Base-by-base conservation (phyloP, 2,113 vertebrate genomes). In the Acrocephalus arundinaceus region DNA sequence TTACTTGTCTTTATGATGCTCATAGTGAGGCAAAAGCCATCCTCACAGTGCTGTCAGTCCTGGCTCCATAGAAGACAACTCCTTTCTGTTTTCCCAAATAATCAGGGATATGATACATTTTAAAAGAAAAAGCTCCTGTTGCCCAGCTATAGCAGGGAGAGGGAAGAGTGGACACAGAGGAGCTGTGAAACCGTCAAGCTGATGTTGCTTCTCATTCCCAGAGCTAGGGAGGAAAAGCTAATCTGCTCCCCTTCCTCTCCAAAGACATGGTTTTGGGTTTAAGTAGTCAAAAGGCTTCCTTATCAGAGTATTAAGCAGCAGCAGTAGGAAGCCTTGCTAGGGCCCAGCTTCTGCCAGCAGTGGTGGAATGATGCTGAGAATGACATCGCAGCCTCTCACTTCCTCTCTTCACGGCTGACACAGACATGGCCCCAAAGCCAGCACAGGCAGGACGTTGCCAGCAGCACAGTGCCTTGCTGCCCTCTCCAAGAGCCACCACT, bases 381-480 rank as follows among this genome's bases (percentile, higher is more conserved):
- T n/a, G 51, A 37, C 2, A 0, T 10, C 1, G 0, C 43, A 84
- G 59, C 55, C 55, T 48, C 46, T 66, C 20, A 1, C 35, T 51
- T 19, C 18, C 18, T 1, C 28, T 62, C 46, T 49, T 83, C 9
- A 2, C 0, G 0, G 28, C 58, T 85, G 75, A 13, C 57, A 39
- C 61, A 39, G 46, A 7, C 3, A 1, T 2, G 1, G 46, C 52
- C 46, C 30, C 73, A 68, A 19, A 87, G 61, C 37, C 85, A 63
- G 46, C 0, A 0, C 9, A 22, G 49, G 62, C 58, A 68, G 67
- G 71, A 68, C 85, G n/a, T 43, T 35, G 57, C 22, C 57, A 59
- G 33, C 57, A 59, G 43, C 9, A 2, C 3, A 2, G 17, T 27
- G 68, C 54, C 68, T 66, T 0, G 0, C 43, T 67, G 46, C 51